Percentiles rank a stretch among this genome's conserved stretches.
Evolutionary conservation across 2,888 invertebrate genomes (phyloP).

Genomic region (Ethmia dodecea): DNA sequence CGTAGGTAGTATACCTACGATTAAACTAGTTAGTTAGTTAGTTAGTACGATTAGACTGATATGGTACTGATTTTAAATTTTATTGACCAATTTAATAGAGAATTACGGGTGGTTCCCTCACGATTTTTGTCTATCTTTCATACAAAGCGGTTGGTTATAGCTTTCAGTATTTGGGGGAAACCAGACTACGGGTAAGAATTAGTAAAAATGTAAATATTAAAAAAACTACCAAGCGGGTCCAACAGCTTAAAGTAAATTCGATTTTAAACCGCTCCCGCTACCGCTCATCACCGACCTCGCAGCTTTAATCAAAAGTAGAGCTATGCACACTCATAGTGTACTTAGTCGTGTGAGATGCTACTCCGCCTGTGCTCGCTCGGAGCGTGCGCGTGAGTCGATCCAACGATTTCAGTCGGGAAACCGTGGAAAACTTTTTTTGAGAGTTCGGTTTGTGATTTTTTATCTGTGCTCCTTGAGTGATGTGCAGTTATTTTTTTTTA

Average conservation of each 20-base stretch:
- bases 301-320: conserved; percentile 37
- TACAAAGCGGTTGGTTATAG: too few relatives aligned
- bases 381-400: conserved; percentile 48
- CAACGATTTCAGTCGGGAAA: conserved; percentile 12
- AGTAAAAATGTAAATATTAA: too few relatives aligned
- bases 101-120: too few relatives aligned
- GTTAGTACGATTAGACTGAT: too few relatives aligned
- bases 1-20: too few relatives aligned
- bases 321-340: conserved; percentile 43
- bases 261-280: conserved; percentile 5
- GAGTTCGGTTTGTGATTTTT: conserved; percentile 27
- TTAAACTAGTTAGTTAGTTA: too few relatives aligned
- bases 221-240: conserved; percentile 18
- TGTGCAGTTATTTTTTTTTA: neutral
- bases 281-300: conserved; percentile 27
- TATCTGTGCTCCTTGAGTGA: neutral
- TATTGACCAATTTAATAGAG: too few relatives aligned
- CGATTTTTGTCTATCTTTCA: too few relatives aligned
- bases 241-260: too few relatives aligned
- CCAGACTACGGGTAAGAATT: too few relatives aligned
- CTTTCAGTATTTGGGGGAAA: too few relatives aligned
- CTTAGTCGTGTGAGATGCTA: conserved; percentile 60
- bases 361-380: conserved; percentile 58
- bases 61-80: too few relatives aligned
- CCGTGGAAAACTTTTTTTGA: conserved; percentile 10